Base-by-base conservation (phyloP, 92 coral and sea anemone species). In the Epizoanthus stellaris region DNA sequence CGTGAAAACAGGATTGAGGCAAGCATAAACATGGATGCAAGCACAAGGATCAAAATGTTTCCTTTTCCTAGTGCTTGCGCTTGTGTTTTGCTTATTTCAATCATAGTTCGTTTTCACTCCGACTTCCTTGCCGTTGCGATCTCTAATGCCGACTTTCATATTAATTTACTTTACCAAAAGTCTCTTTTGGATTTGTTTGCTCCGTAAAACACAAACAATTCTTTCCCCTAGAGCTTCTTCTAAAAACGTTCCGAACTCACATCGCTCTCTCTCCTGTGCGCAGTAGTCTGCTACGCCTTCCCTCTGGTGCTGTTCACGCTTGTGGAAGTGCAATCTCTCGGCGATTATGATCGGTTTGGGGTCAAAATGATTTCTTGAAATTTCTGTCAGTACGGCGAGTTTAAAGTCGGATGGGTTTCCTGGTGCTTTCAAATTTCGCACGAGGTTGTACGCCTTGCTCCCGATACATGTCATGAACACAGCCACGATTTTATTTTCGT, bases 401-500 rank as follows among this genome's bases (percentile, higher is more conserved):
- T 65, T 86, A 2, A 13, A 12, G 19, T 23, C 38, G 15, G 89
- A 85, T 49, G 89, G 80, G 57, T 76, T 86, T 56, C 76, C 76
- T 53, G 89, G 89, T 59, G 77, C 89, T 4, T 54, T 39, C 34
- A 86, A 54, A 20, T 65, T 72, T 7, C 89, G 20, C 20, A 76
- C 64, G 13, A 67, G 43, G 64, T 85, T 85, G 89, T 49, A 85
- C 19, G 69, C 47, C 43, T 77, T 77, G 73, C 89, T 77, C 57
- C 85, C 85, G 8, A 76, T 65, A 23, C 59, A 6, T 17, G 88
- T 64, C 3, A 85, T 23, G 38, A 86, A 86, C 2, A 75, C 59
- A 8, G 89, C 89, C 8, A 86, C 79, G n/a, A 77, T 79, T 47
- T 65, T 86, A 77, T 79, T 77, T 42, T 77, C 45, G 19, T 47